phyloP scores from a whole-genome alignment of 2,797 vertebrate species.

The Oreonectes daqikongensis region DNA sequence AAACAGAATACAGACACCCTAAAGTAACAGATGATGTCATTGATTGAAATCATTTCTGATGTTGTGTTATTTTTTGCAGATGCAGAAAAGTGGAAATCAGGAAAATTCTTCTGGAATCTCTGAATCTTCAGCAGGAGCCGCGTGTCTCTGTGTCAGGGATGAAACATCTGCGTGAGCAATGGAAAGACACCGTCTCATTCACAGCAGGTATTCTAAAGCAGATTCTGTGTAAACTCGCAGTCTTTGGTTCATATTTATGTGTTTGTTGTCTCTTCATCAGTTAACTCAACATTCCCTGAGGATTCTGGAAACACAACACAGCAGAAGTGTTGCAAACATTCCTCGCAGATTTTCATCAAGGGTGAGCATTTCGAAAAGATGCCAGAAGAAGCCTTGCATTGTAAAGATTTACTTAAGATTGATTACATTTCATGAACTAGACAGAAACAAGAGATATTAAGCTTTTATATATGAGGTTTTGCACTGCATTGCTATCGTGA shows the following conservation, averaged over 20 bases:
- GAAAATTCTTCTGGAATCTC: slow-evolving; percentile 66
- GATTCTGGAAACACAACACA: slow-evolving; percentile 50
- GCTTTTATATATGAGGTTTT: background rate
- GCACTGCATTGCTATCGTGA: background rate
- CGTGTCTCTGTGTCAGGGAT: slow-evolving; percentile 59
- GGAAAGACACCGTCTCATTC: slow-evolving; percentile 53
- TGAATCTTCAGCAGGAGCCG: slow-evolving; percentile 73
- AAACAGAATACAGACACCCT: background rate
- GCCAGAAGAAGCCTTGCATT: background rate
- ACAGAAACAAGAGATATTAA: too few species aligned
- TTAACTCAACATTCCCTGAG: slow-evolving; percentile 37
- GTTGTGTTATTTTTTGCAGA: slow-evolving; percentile 58
- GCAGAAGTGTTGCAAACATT: slow-evolving; percentile 65
- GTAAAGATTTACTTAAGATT: too few species aligned
- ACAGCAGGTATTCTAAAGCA: background rate
- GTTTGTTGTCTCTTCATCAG: slow-evolving; percentile 7
- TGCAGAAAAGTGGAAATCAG: slow-evolving; percentile 66
- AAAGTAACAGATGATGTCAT: background rate
- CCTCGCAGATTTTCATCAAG: slow-evolving; percentile 72
- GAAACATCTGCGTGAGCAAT: slow-evolving; percentile 63
- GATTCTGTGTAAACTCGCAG: background rate
- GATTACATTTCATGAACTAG: too few species aligned
- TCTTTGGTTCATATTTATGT: background rate
- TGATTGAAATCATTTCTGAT: background rate
- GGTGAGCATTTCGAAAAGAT: slow-evolving; percentile 58